Percentiles rank a stretch among this genome's conserved stretches.
These are phyloP conservation scores for Loris lydekkerianus DNA, from an alignment of 2,797 vertebrate genomes.

Conservation along the genomic window DNA sequence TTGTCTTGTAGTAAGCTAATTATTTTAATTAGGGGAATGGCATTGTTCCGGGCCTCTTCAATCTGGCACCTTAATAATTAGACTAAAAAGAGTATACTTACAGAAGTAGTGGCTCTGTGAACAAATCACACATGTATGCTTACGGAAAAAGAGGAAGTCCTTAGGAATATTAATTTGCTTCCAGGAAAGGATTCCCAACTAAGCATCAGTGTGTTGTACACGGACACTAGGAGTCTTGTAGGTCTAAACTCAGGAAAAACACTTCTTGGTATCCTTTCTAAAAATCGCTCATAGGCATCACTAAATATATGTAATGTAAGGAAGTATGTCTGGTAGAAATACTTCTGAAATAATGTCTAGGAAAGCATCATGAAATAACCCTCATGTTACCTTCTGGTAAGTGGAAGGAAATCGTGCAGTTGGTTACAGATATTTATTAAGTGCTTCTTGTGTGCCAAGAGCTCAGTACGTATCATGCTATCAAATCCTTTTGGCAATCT, in stretches of 20 bases:
- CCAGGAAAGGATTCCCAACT: neutral
- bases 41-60: neutral
- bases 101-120: neutral
- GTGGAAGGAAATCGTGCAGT: neutral
- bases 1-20: constrained; percentile 36
- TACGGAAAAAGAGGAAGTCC: neutral
- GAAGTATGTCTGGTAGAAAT: neutral
- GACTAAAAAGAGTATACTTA: neutral
- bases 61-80: constrained; percentile 31
- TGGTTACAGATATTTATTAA: neutral
- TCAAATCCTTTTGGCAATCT: neutral
- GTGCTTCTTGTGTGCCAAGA: neutral
- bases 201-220: neutral
- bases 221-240: fast-evolving
- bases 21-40: constrained; percentile 19
- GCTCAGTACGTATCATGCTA: neutral
- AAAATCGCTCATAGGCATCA: neutral
- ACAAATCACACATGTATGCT: neutral
- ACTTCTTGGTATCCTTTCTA: neutral
- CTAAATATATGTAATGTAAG: neutral
- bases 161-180: neutral
- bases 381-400: neutral
- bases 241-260: neutral
- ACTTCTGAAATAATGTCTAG: neutral
- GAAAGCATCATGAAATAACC: neutral